A percentile compares a stretch with the other conserved stretches of the same genome.
Conservation (phyloP, 2,888 invertebrate genomes). For the Pseudococcus viburni region DNA sequence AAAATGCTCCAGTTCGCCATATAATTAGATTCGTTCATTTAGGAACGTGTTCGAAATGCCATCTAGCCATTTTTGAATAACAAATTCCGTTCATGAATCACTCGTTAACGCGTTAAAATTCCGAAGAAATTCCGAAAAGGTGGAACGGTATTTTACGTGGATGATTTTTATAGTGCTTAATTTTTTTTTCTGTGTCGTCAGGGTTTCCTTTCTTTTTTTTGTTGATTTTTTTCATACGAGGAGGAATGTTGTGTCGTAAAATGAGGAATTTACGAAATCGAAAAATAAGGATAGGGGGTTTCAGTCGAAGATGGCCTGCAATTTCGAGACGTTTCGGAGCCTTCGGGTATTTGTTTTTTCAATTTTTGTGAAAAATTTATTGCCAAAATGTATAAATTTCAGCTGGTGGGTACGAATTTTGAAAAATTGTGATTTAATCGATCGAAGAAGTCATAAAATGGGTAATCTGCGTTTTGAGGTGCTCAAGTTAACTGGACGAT, state of each 20-base stretch:
- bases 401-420: too few species aligned
- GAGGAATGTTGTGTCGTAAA: background rate
- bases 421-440: too few species aligned
- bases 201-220: background rate
- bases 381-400: too few species aligned
- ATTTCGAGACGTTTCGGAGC: too few species aligned
- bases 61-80: slow-evolving; percentile 55
- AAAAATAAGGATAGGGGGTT: background rate
- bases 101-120: slow-evolving; percentile 54
- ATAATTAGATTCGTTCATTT: slow-evolving; percentile 55
- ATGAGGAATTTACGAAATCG: background rate
- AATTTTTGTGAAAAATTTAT: too few species aligned
- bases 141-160: slow-evolving; percentile 41
- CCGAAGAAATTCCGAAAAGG: slow-evolving; percentile 40
- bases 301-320: too few species aligned
- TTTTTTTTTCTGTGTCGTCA: background rate
- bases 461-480: too few species aligned
- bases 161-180: slow-evolving; percentile 32
- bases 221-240: background rate
- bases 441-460: too few species aligned
- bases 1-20: background rate
- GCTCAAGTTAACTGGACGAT: too few species aligned
- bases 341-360: too few species aligned
- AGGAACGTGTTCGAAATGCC: slow-evolving; percentile 54
- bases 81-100: slow-evolving; percentile 52